Evolutionary conservation across 2,888 invertebrate species (phyloP).

Genomic region (Eristalinus sepulchralis): DNA sequence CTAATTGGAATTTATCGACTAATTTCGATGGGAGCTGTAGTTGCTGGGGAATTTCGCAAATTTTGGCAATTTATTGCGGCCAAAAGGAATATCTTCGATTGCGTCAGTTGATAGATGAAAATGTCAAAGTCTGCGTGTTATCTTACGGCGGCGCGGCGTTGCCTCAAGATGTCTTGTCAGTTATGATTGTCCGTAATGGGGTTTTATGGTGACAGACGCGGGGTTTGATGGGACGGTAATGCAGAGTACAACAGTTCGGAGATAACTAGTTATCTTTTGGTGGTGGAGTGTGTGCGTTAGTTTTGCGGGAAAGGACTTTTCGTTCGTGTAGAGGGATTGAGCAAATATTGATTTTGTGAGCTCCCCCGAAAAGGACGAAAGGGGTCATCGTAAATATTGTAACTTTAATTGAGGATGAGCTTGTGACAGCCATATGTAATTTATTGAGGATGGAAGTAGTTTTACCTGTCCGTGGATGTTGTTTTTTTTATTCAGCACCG

Average conservation of each 20-base stretch:
- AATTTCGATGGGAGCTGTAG: constrained; percentile 53
- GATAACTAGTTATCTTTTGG: constrained; percentile 2
- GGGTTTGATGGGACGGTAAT: no score
- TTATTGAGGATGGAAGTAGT: neutral
- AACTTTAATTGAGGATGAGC: constrained; percentile 19
- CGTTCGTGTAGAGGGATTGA: neutral
- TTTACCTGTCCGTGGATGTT: neutral
- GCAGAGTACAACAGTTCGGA: constrained; percentile 1
- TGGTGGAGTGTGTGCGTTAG: neutral
- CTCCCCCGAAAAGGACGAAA: neutral
- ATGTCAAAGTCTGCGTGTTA: constrained; percentile 38
- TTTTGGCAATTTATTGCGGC: constrained; percentile 17
- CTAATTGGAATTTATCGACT: constrained; percentile 66
- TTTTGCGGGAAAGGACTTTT: neutral
- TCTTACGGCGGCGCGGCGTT: constrained; percentile 15
- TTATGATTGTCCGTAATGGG: constrained; percentile 33
- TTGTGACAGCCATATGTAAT: neutral
- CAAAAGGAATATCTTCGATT: constrained; percentile 45
- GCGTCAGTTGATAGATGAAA: constrained; percentile 30
- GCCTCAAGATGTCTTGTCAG: constrained; percentile 5
- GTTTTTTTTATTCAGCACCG: no score
- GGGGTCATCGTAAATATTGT: constrained; percentile 19
- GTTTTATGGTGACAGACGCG: constrained; percentile 27
- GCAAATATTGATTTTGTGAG: constrained; percentile 24
- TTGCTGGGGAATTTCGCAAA: constrained; percentile 10